Evolutionary conservation across 2,888 invertebrate genomes (phyloP).

Genomic region (Apodemia duryi): DNA sequence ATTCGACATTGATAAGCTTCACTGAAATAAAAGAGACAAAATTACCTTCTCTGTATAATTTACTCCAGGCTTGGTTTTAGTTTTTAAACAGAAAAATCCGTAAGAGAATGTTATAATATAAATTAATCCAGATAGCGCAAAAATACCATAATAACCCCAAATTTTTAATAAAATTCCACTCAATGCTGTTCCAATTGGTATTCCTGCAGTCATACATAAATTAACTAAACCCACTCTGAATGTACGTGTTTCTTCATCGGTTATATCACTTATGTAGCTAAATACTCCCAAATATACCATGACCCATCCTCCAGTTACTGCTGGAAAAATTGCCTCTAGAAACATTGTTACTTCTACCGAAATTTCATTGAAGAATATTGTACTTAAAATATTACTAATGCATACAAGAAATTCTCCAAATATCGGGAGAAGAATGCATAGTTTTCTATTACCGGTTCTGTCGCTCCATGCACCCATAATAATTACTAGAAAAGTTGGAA

Average conservation of each 20-base stretch:
- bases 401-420: conserved; percentile 72
- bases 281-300: conserved; percentile 78
- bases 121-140: conserved; percentile 49
- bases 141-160: conserved; percentile 67
- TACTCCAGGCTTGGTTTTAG: conserved; percentile 48
- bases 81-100: conserved; percentile 50
- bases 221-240: conserved; percentile 80
- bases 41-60: conserved; percentile 47
- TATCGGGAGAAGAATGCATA: conserved; percentile 77
- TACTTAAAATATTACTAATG: conserved; percentile 70
- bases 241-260: conserved; percentile 75
- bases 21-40: not conserved
- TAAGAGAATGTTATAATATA: conserved; percentile 65
- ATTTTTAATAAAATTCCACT: conserved; percentile 71
- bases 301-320: conserved; percentile 76
- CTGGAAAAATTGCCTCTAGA: conserved; percentile 73
- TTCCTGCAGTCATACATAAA: conserved; percentile 77
- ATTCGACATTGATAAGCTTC: not conserved
- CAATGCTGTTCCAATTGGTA: conserved; percentile 76
- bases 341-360: conserved; percentile 76
- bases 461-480: conserved; percentile 64
- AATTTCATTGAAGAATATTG: conserved; percentile 73
- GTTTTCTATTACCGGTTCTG: conserved; percentile 75
- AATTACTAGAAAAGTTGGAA: conserved; percentile 76
- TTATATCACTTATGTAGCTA: conserved; percentile 81